These are phyloP conservation scores for Saccostrea cuccullata DNA, from an alignment of 1,140 invertebrate genomes.

Conservation along the genomic window DNA sequence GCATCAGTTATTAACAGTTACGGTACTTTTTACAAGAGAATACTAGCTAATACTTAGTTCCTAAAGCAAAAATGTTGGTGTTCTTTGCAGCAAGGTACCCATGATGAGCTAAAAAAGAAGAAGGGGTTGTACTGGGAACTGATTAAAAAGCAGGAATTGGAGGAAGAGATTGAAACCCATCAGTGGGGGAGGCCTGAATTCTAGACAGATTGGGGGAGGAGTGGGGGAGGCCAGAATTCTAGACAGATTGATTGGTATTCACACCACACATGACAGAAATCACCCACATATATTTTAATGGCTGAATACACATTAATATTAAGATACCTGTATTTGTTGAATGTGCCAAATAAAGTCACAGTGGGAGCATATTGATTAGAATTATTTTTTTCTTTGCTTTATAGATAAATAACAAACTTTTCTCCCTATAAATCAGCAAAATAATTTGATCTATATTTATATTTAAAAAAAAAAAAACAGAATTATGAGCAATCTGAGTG, in stretches of 20 bases:
- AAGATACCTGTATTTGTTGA: not conserved
- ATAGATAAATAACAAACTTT: no score
- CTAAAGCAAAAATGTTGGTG: no score
- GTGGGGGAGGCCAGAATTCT: no score
- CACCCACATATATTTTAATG: not conserved
- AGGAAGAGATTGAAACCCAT: slow-evolving; percentile 67
- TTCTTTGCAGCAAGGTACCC: slow-evolving; percentile 82
- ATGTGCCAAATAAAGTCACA: not conserved
- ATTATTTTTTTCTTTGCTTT: no score
- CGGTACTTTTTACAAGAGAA: no score
- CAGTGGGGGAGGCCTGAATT: slow-evolving; percentile 4
- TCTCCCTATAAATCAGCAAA: no score
- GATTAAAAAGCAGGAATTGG: slow-evolving; percentile 83
- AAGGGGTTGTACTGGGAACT: slow-evolving; percentile 86
- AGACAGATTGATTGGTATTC: not conserved
- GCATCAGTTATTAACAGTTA: no score
- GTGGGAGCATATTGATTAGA: not conserved
- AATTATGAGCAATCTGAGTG: no score
- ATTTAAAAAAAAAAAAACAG: no score
- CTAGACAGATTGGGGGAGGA: not conserved
- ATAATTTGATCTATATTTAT: no score
- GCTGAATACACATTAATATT: not conserved
- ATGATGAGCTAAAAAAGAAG: slow-evolving; percentile 81
- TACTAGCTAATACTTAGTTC: no score
- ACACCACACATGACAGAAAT: not conserved